These are phyloP conservation scores for Halcyon badia DNA, from an alignment of 2,797 vertebrate species.

Conservation along the genomic window DNA sequence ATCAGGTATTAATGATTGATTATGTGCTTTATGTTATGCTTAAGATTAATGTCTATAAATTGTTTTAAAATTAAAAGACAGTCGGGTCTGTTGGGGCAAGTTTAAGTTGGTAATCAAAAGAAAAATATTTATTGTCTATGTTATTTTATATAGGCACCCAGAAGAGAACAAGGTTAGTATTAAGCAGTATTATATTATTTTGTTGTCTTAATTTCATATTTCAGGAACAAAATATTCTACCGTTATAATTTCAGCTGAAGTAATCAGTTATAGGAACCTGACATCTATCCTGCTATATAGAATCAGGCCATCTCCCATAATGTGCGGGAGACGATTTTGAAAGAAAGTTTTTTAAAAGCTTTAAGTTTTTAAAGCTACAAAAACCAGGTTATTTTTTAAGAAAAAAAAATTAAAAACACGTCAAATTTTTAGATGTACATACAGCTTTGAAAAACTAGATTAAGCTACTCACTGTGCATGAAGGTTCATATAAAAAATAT, in stretches of 20 bases:
- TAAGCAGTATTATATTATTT: not conserved
- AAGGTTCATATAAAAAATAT: not conserved
- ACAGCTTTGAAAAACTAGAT: not conserved
- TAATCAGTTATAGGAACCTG: not conserved
- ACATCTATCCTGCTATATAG: not conserved
- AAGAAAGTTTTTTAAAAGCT: not conserved
- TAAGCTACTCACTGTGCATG: not conserved
- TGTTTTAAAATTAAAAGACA: not conserved
- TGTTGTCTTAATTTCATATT: not conserved
- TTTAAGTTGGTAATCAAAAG: not conserved
- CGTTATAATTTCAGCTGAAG: not conserved
- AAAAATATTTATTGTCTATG: constrained; percentile 24
- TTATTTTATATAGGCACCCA: constrained; percentile 45
- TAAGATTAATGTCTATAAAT: not conserved
- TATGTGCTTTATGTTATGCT: no score
- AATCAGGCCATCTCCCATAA: not conserved
- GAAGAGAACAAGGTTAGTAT: constrained; percentile 63
- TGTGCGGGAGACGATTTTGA: not conserved
- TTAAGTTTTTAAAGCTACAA: not conserved
- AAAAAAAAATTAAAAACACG: not conserved
- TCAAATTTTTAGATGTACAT: not conserved
- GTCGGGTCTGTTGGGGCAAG: not conserved
- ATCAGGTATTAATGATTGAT: not conserved
- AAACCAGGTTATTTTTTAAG: not conserved
- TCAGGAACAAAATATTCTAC: not conserved